Conservation (phyloP, 2,113 vertebrate genomes). For the Bubo scandiacus region DNA sequence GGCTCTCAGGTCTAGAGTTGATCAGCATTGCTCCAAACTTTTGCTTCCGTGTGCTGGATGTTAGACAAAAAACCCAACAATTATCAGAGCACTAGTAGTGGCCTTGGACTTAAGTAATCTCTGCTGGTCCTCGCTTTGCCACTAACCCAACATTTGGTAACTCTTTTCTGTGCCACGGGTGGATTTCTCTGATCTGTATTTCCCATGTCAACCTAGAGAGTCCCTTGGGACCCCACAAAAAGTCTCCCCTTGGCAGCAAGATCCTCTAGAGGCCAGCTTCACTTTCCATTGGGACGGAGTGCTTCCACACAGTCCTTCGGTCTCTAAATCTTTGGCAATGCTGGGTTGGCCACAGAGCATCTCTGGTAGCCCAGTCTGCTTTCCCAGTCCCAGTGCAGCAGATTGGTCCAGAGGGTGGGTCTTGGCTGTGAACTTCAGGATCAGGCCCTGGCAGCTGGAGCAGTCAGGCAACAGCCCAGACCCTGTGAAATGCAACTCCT, state of each 20-base stretch:
- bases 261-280: not conserved
- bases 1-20: not conserved
- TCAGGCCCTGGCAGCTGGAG: not conserved
- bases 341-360: not conserved
- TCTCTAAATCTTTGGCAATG: not conserved
- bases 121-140: not conserved
- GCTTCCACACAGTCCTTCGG: fast-evolving
- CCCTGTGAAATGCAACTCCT: not conserved
- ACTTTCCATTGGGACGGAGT: not conserved
- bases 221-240: not conserved
- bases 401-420: not conserved
- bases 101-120: not conserved
- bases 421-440: not conserved
- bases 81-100: not conserved
- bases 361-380: not conserved
- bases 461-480: fast-evolving
- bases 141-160: not conserved
- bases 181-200: not conserved
- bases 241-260: not conserved
- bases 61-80: not conserved
- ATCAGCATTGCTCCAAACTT: not conserved
- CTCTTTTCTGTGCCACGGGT: not conserved
- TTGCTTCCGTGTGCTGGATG: not conserved
- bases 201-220: not conserved
- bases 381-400: fast-evolving